phyloP scores from a whole-genome alignment of 2,888 invertebrate species.

The Drosophila mulleri region DNA sequence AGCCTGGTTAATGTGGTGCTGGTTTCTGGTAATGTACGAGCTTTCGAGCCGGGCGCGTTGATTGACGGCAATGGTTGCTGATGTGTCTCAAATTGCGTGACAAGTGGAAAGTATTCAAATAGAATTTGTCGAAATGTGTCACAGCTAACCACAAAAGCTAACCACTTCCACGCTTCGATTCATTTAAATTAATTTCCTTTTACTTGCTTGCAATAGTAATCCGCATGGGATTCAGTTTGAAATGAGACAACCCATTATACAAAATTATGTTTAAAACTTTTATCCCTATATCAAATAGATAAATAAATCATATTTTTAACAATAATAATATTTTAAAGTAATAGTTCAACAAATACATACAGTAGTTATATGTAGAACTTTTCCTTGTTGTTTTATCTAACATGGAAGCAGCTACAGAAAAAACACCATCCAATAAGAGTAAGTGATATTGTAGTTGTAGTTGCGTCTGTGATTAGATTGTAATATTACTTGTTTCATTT shows the following conservation, averaged over 20 bases:
- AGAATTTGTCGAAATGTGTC: conserved; percentile 26
- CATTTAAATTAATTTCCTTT: not conserved
- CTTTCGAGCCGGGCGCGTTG: conserved; percentile 20
- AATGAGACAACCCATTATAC: not conserved
- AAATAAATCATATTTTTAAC: too few species aligned
- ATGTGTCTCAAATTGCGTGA: conserved; percentile 49
- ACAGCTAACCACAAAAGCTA: conserved; percentile 4
- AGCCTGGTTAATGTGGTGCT: conserved; percentile 42
- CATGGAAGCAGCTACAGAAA: too few species aligned
- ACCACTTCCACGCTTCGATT: not conserved
- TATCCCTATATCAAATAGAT: not conserved
- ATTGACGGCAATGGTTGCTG: conserved; percentile 25
- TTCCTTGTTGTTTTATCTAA: too few species aligned
- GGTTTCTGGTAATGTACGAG: conserved; percentile 23
- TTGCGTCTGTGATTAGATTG: not conserved
- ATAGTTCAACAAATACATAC: not conserved
- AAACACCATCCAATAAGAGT: not conserved
- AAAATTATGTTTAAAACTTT: not conserved
- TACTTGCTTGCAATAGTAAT: not conserved
- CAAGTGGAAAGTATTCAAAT: conserved; percentile 41
- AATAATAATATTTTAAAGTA: not conserved
- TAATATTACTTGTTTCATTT: not conserved
- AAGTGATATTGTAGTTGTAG: not conserved
- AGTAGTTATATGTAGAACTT: not conserved
- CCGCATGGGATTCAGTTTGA: not conserved